These are phyloP conservation scores for Tachuris rubrigastra DNA, from an alignment of 2,113 vertebrate genomes.

Conservation along the genomic window DNA sequence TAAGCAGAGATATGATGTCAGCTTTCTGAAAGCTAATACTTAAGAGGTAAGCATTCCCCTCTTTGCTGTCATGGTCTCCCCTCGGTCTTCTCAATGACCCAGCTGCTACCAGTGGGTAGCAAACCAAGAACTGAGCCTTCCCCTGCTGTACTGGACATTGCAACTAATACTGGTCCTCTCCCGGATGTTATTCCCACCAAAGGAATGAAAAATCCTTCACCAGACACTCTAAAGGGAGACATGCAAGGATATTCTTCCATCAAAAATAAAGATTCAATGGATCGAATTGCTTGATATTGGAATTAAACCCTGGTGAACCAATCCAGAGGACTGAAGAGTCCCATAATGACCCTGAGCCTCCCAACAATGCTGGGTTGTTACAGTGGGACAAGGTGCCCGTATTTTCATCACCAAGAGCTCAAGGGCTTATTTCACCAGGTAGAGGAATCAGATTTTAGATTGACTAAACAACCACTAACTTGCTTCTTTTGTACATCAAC, in stretches of 20 bases:
- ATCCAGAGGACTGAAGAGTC: neutral
- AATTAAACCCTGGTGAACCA: neutral
- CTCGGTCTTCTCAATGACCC: neutral
- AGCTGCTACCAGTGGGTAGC: neutral
- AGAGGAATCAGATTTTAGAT: neutral
- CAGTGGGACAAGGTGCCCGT: accelerated
- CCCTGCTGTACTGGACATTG: neutral
- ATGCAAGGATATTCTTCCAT: neutral
- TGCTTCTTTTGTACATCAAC: neutral
- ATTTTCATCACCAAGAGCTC: neutral
- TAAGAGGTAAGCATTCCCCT: neutral
- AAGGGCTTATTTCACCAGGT: neutral
- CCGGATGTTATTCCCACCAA: neutral
- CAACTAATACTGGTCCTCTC: neutral
- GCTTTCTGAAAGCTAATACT: neutral
- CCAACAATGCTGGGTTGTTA: neutral
- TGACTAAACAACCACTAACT: neutral
- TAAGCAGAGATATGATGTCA: neutral
- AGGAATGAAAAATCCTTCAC: neutral
- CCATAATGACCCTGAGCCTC: neutral
- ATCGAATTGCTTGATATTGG: neutral
- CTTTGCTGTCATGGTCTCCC: neutral
- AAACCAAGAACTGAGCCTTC: neutral
- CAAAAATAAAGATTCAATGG: neutral
- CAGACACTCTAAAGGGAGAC: neutral